Percentiles rank a stretch among this genome's conserved stretches.
These are phyloP conservation scores for Spongilla lacustris DNA, from an alignment of 37 sponge, comb jelly and placozoan species.

Conservation along the genomic window DNA sequence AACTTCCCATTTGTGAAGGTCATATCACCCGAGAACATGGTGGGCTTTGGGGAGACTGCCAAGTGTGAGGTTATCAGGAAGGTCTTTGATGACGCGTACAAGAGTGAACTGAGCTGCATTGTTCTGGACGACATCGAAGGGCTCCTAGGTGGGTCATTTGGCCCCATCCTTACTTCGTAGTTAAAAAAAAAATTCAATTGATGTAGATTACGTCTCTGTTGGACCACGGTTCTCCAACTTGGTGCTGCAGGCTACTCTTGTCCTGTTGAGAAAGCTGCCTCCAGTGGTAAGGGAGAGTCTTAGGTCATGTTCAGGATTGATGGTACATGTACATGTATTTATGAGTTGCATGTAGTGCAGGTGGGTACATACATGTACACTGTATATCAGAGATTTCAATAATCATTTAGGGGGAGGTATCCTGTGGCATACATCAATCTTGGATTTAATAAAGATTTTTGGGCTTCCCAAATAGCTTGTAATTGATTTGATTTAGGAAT, in stretches of 20 bases:
- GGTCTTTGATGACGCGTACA: constrained; percentile 98
- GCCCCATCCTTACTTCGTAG: background rate
- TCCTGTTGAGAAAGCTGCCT: constrained; percentile 76
- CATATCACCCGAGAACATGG: constrained; percentile 86
- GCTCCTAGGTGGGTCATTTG: constrained; percentile 65
- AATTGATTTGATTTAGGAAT: too few relatives aligned
- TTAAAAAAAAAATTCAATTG: background rate
- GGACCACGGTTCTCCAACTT: constrained; percentile 92
- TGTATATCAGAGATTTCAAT: too few relatives aligned
- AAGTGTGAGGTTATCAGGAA: constrained; percentile 93
- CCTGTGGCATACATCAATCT: too few relatives aligned
- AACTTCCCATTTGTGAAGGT: constrained; percentile 90
- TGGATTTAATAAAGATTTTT: too few relatives aligned
- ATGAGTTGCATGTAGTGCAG: too few relatives aligned
- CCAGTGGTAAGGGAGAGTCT: constrained; percentile 65
- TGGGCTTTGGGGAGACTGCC: constrained; percentile 81
- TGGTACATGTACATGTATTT: background rate
- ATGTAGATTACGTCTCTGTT: constrained; percentile 84
- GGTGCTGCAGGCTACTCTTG: constrained; percentile 83
- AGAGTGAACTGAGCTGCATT: constrained; percentile 92
- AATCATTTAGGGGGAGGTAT: too few relatives aligned
- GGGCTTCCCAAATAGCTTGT: too few relatives aligned
- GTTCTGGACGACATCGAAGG: constrained; percentile 97
- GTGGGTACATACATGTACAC: too few relatives aligned
- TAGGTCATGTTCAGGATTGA: background rate